phyloP scores from a whole-genome alignment of 1,140 invertebrate species.

The Pissodes strobi region DNA sequence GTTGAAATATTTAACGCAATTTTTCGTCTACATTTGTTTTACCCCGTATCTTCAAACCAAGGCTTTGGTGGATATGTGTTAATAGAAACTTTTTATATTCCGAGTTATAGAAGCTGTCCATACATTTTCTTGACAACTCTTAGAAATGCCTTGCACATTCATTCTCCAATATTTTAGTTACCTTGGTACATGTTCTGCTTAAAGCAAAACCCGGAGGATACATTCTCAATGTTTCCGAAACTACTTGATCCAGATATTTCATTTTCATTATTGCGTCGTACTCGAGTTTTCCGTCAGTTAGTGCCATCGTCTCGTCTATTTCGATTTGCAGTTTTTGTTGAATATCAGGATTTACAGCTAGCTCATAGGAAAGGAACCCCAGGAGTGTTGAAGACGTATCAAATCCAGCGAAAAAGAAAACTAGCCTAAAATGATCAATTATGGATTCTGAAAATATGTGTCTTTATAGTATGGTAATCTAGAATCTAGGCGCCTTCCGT shows the following conservation, averaged over 20 bases:
- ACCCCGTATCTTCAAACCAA: no score
- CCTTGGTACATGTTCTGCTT: conserved; percentile 54
- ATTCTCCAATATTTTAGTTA: no score
- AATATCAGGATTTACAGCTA: conserved; percentile 60
- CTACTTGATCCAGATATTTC: conserved; percentile 66
- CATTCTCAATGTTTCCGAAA: conserved; percentile 66
- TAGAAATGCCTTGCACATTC: no score
- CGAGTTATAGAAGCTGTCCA: no score
- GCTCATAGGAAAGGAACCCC: conserved; percentile 55
- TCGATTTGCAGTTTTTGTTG: conserved; percentile 43
- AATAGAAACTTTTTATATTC: no score
- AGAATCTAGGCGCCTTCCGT: no score
- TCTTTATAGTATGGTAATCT: neutral
- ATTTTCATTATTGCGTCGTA: conserved; percentile 63
- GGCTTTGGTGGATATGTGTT: no score
- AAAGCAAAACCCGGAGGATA: conserved; percentile 69
- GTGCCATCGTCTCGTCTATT: conserved; percentile 36
- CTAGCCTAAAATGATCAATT: conserved; percentile 5
- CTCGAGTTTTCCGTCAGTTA: conserved; percentile 53
- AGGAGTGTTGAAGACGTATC: conserved; percentile 52
- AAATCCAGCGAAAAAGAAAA: conserved; percentile 46
- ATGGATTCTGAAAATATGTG: neutral
- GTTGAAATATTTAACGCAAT: no score
- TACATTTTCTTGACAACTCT: no score
- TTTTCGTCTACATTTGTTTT: no score